These are phyloP conservation scores for Myiagra hebetior DNA, from an alignment of 2,113 vertebrate genomes.

Conservation along the genomic window DNA sequence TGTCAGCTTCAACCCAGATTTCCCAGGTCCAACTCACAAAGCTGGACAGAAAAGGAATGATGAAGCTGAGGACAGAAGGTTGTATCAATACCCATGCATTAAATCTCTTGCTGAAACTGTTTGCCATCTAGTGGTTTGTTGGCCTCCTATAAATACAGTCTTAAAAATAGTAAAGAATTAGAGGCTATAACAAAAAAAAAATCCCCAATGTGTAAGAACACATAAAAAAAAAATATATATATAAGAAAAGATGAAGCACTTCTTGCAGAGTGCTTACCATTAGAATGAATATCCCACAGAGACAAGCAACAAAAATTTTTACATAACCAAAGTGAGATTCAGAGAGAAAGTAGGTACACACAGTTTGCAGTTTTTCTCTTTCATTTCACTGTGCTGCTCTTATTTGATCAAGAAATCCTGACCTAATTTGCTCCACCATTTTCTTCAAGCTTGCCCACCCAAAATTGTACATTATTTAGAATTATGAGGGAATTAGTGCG, in stretches of 20 bases:
- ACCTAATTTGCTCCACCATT: neutral
- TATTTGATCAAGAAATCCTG: neutral
- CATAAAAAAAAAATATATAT: neutral
- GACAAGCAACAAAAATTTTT: neutral
- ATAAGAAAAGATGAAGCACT: neutral
- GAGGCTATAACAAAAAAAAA: neutral
- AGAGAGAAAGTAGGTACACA: neutral
- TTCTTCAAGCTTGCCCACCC: neutral
- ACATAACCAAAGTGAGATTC: neutral
- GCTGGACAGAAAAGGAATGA: neutral
- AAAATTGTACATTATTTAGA: neutral
- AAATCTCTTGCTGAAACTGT: neutral
- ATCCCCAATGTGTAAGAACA: neutral
- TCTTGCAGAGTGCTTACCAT: neutral
- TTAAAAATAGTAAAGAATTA: neutral
- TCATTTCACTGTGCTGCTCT: neutral
- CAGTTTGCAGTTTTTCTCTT: neutral
- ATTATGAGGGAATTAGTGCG: neutral
- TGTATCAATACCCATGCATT: neutral
- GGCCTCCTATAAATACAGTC: neutral
- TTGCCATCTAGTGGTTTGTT: conserved; percentile 46
- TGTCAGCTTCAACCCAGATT: neutral
- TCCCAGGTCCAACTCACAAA: neutral
- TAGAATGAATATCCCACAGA: neutral
- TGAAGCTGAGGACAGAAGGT: neutral